Conservation (phyloP, 2,797 vertebrate species). For the Remorina albescens region DNA sequence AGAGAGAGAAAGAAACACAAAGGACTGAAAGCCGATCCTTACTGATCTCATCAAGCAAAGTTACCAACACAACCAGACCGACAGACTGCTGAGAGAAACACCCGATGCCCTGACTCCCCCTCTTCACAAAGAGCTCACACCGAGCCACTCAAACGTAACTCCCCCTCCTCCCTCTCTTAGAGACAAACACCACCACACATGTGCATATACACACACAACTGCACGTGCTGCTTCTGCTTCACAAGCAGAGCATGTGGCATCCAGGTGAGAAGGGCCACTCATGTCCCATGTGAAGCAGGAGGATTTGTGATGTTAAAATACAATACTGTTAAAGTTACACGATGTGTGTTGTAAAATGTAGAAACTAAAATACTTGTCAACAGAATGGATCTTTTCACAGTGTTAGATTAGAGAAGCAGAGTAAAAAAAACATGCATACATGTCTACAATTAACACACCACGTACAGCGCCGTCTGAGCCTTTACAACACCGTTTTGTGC, state of each 20-base stretch:
- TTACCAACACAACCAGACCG: conserved; percentile 78
- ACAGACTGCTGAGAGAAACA: conserved; percentile 73
- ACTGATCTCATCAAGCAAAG: conserved; percentile 84
- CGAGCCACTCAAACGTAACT: conserved; percentile 35
- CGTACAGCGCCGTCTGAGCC: conserved; percentile 13
- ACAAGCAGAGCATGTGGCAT: conserved; percentile 32
- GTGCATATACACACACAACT: conserved; percentile 8
- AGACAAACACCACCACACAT: conserved; percentile 19
- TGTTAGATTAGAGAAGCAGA: background rate
- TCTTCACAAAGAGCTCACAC: conserved; percentile 61
- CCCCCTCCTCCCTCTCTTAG: conserved; percentile 7
- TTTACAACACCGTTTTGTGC: conserved; percentile 35
- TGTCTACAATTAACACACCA: conserved; percentile 26
- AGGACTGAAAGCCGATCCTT: conserved; percentile 80
- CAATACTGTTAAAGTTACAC: background rate
- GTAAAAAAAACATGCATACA: background rate
- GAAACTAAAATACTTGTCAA: background rate
- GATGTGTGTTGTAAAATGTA: background rate
- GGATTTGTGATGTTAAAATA: background rate
- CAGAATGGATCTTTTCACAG: background rate
- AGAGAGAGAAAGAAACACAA: conserved; percentile 47
- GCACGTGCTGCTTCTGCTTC: conserved; percentile 44
- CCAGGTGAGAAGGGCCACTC: conserved; percentile 24
- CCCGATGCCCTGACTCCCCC: conserved; percentile 51
- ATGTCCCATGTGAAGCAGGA: conserved; percentile 4